Base-by-base conservation (phyloP, 2,113 vertebrate species). In the Anoplopoma fimbria region DNA sequence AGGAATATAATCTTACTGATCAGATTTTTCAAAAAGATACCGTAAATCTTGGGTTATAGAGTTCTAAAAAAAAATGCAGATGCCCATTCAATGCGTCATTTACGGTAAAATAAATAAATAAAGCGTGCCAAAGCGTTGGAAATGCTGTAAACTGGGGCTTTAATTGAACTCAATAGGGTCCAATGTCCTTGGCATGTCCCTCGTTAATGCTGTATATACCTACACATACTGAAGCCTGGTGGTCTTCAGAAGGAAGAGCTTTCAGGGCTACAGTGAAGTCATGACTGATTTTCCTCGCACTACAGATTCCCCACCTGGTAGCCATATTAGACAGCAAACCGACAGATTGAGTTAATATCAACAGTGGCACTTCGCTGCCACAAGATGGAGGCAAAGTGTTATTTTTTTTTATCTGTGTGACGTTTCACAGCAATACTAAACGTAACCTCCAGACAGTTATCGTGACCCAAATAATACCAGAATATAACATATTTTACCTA, bases 301-400 rank as follows among this genome's bases (percentile, higher is more conserved):
- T 89, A 69, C 96, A 96, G 77, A 98, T 95, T 0, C 96, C 97
- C 97, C 96, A 97, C 69, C 91, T 92, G 3, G 96, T 91, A 21
- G 93, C 93, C 97, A 96, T 97, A 2, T 92, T 93, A 86, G 58
- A 62, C 19, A 23, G 49, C 17, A 21, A 3, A 25, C 9, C 8
- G 25, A 36, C 31, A 6, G 23, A 15, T 34, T 9, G 23, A 1
- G 4, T 23, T 14, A 0, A 15, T 17, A 4, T 0, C 40, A n/a
- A n/a, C n/a, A 73, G 47, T 77, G 17, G 1, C 40, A 3, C 21
- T 0, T 10, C 2, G 15, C 25, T 0, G 29, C 77, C 91, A 77
- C 65, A 38, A 82, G 90, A 78, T 57, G 94, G 93, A 19, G 89
- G 68, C 69, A 88, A 9, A 76, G 55, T 14, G 45, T 47, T 2